Conservation (phyloP, 1,140 invertebrate genomes). For the Rhizoglyphus robini region DNA sequence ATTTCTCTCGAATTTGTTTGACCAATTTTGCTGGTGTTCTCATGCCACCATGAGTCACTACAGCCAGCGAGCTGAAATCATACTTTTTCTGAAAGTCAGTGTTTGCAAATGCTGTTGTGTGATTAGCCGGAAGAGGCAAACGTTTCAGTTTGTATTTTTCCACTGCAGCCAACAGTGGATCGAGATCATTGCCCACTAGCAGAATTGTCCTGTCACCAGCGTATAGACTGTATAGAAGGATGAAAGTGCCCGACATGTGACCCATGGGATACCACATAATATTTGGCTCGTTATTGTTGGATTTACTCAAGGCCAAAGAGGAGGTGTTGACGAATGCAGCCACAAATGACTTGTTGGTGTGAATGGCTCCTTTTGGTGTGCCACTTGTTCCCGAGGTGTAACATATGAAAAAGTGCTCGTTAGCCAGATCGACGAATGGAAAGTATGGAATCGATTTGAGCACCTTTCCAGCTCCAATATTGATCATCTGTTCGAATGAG, state of each 20-base stretch:
- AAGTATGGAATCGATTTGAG: background rate
- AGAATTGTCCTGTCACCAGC: background rate
- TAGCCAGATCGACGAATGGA: background rate
- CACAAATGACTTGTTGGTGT: too few relatives aligned
- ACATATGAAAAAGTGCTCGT: background rate
- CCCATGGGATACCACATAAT: too few relatives aligned
- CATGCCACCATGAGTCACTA: background rate
- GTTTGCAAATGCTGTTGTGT: background rate
- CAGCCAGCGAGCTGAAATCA: background rate
- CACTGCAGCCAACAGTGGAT: background rate
- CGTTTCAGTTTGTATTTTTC: background rate
- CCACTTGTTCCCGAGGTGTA: too few relatives aligned
- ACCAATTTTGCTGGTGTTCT: background rate
- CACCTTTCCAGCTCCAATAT: too few relatives aligned
- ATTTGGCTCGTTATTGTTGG: background rate
- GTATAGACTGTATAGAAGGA: background rate
- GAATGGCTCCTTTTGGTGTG: too few relatives aligned
- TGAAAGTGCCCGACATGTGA: background rate
- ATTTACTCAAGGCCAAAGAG: background rate
- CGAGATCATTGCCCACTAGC: background rate
- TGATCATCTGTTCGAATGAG: too few relatives aligned
- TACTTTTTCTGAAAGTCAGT: background rate
- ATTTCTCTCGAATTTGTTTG: background rate
- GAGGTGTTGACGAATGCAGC: constrained; percentile 32
- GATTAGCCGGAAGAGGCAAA: background rate